Conservation (phyloP, 2,797 vertebrate species). For the Aldrovandia affinis region DNA sequence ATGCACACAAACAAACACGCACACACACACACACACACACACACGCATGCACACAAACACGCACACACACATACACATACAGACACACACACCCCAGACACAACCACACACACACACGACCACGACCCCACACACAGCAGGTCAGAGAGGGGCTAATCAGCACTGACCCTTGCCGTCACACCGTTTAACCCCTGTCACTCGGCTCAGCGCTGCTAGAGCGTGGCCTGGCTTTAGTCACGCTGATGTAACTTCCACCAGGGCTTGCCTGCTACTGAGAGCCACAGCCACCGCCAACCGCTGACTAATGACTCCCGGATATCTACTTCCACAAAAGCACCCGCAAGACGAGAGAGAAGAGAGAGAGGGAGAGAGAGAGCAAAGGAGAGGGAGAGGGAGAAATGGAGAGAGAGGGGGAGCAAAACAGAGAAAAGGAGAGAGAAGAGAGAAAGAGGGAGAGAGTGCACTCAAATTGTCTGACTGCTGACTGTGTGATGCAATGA, state of each 20-base stretch:
- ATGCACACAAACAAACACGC: not conserved
- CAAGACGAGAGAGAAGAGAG: not conserved
- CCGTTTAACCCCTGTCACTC: conserved; percentile 66
- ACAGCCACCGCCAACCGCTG: not conserved
- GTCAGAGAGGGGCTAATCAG: conserved; percentile 71
- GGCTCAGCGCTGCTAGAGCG: conserved; percentile 60
- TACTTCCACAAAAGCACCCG: not conserved
- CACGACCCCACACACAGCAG: conserved; percentile 36
- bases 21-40: not conserved
- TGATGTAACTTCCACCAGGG: conserved; percentile 26
- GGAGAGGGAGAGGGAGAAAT: no score
- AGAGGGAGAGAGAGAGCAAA: not conserved
- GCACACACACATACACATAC: not conserved
- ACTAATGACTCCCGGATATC: not conserved
- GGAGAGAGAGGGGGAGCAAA: not conserved
- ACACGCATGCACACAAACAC: no score
- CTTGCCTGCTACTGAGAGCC: not conserved
- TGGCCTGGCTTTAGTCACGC: conserved; percentile 9
- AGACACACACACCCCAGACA: not conserved
- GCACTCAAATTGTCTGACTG: not conserved
- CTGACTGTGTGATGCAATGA: not conserved
- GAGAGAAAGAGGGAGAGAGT: not conserved
- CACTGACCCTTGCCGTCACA: conserved; percentile 64
- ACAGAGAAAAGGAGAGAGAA: not conserved
- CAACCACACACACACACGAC: not conserved